A percentile compares a stretch with the other conserved stretches of the same genome.
These are phyloP conservation scores for Girardinus metallicus DNA, from an alignment of 2,797 vertebrate species.

Conservation along the genomic window DNA sequence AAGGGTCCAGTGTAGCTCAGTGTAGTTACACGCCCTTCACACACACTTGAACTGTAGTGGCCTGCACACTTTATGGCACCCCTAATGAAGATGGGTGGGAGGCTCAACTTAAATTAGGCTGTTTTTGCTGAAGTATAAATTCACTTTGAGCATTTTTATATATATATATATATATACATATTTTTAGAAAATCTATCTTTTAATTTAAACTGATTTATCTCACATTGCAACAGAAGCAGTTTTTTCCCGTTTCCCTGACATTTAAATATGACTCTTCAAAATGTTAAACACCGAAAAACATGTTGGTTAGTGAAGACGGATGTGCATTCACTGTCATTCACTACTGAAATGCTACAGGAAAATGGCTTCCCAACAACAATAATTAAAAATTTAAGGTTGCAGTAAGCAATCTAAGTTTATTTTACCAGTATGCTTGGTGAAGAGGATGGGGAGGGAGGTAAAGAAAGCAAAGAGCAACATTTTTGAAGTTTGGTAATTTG, in stretches of 20 bases:
- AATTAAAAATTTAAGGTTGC: too few relatives aligned
- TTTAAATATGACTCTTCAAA: neutral
- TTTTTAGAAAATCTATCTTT: neutral
- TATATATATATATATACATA: too few relatives aligned
- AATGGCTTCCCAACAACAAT: neutral
- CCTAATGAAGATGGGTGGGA: neutral
- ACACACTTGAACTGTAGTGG: neutral
- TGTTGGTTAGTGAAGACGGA: neutral
- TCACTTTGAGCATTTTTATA: neutral
- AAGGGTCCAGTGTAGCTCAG: neutral
- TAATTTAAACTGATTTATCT: neutral
- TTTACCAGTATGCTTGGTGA: slow-evolving; percentile 14
- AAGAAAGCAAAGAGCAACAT: too few relatives aligned
- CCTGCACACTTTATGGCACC: neutral
- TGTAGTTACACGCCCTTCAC: neutral
- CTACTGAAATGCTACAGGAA: neutral
- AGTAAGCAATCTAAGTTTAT: neutral
- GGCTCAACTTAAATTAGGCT: neutral
- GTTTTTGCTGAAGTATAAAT: neutral
- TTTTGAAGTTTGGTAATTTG: too few relatives aligned
- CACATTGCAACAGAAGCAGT: neutral
- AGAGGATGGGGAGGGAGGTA: neutral
- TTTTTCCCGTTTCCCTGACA: neutral
- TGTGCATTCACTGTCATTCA: neutral
- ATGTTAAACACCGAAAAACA: neutral